Evolutionary conservation across 2,888 invertebrate species (phyloP), one percentile per base, ranked within the genome.

Genomic region (Leucozona laternaria): DNA sequence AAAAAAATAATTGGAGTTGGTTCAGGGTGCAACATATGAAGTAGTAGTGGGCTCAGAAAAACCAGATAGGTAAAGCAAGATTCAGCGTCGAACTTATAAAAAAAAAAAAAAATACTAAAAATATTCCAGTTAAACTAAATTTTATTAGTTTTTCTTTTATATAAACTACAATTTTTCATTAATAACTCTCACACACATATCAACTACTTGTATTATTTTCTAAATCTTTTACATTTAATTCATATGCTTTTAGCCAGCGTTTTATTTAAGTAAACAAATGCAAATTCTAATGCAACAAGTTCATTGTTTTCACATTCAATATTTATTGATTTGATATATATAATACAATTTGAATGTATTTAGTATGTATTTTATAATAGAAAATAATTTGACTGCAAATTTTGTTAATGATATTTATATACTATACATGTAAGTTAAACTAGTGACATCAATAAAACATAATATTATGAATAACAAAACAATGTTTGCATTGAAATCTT

Each of bases 311-410:
- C 37, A 66, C 31, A 68, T 57, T 77, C 48, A 55, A 77, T 66
- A 50, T 50, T 45, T 53, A 53, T 31, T 22, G 17, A n/a, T 66
- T 20, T 66, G 34, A 48, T 11, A 22, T 11, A 22, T 20, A 34
- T 45, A 70, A 45, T 34, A 40, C 72, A 57, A 50, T 58, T 75
- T 57, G 13, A 58, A 68, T 79, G 60, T 62, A 57, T n/a, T 15
- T 55, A 10, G 17, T 31, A 20, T 58, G 37, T 20, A 20, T 58
- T 22, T 10, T 37, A 17, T 57, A 66, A 79, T 70, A 79, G 57
- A 79, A 79, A 84, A 84, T 77, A 80, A 85, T 45, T 85, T 81
- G 72, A 85, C 81, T 53, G 64, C 58, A 71, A 37, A 53, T 37
- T 57, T 62, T 79, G 75, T 70, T 58, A 70, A 79, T 78, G 82